Evolutionary conservation across 2,113 vertebrate species (phyloP).

Genomic region (Manacus vitellinus): DNA sequence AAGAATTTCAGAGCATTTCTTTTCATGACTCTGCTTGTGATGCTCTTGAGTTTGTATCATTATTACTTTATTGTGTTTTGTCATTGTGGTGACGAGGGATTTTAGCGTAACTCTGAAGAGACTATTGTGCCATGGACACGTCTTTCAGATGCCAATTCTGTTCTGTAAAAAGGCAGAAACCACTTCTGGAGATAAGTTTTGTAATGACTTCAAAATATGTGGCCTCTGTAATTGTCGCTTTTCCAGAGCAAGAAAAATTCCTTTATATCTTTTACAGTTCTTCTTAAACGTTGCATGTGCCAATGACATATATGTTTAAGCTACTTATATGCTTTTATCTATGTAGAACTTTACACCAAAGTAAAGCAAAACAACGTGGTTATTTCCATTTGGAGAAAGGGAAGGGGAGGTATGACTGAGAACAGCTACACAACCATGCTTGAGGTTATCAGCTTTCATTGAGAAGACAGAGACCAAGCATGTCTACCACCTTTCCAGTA

Average conservation of each 20-base stretch:
- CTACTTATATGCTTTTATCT: background rate
- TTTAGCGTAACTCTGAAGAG: background rate
- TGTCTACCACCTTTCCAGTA: rapidly evolving
- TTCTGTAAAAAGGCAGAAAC: background rate
- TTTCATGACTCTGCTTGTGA: background rate
- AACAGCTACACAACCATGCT: background rate
- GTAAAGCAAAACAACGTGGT: background rate
- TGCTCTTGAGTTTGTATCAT: background rate
- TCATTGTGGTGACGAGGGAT: background rate
- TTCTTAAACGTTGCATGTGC: background rate
- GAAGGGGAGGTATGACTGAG: background rate
- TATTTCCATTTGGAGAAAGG: background rate
- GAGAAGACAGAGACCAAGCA: background rate
- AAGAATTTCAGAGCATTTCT: background rate
- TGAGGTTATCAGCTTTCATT: background rate
- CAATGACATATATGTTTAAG: background rate
- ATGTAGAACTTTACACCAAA: background rate
- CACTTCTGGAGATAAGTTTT: background rate
- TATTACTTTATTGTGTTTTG: slow-evolving; percentile 14
- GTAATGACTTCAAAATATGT: background rate
- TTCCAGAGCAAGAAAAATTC: background rate
- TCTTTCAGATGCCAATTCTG: background rate
- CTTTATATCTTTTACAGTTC: background rate
- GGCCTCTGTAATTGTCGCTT: background rate
- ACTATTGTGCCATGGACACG: background rate